A percentile compares a stretch with the other conserved stretches of the same genome.
These are phyloP conservation scores for Lasiurus borealis DNA, from an alignment of 2,113 vertebrate species.

Conservation along the genomic window DNA sequence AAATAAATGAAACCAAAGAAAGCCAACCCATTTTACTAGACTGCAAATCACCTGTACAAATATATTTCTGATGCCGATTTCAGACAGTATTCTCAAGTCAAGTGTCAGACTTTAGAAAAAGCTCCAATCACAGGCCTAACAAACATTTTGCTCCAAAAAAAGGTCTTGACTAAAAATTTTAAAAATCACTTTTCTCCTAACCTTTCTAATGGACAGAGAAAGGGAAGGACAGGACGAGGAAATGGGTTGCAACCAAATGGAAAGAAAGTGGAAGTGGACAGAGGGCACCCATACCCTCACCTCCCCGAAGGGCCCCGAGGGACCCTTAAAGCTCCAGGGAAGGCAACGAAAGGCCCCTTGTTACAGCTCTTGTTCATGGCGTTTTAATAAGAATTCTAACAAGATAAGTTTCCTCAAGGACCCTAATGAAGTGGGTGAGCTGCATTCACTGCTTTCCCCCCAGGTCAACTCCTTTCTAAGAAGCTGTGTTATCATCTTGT, in stretches of 20 bases:
- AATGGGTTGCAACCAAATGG: not conserved
- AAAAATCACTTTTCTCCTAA: not conserved
- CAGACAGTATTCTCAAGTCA: not conserved
- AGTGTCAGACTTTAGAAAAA: not conserved
- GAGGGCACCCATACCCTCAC: conserved; percentile 61
- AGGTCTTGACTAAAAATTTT: not conserved
- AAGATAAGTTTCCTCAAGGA: conserved; percentile 52
- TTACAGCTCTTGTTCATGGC: conserved; percentile 75
- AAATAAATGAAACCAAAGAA: conserved; percentile 25
- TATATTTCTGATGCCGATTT: not conserved
- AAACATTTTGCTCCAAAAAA: not conserved
- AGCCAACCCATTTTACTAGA: not conserved
- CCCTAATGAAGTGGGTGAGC: conserved; percentile 75
- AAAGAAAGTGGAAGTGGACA: conserved; percentile 52
- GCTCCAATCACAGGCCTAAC: not conserved
- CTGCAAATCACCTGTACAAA: conserved; percentile 14
- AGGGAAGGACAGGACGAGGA: not conserved
- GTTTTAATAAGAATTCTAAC: conserved; percentile 83
- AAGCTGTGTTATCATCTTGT: conserved; percentile 54
- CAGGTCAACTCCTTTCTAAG: conserved; percentile 67
- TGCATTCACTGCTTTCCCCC: conserved; percentile 45
- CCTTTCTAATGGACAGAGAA: not conserved
- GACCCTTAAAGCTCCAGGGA: conserved; percentile 70
- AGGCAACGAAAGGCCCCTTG: conserved; percentile 76
- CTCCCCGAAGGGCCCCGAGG: conserved; percentile 45